Evolutionary conservation across 2,888 invertebrate genomes (phyloP), one percentile per base, ranked within the genome.

Genomic region (Dilophus febrilis): DNA sequence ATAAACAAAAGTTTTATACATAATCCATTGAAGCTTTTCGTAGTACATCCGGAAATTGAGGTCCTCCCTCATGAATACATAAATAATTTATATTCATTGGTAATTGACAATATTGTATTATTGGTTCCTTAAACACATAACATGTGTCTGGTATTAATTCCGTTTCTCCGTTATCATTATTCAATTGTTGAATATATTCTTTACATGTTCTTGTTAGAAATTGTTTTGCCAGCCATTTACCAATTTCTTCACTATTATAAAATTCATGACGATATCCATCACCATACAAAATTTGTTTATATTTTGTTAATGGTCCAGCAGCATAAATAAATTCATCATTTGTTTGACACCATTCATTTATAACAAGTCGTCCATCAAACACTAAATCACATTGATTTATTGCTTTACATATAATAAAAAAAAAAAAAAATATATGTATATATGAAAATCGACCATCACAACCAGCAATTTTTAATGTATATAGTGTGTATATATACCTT

Each of bases 321-420:
- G 71, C 78, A 51, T 64, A 75, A 40, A 82, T 72, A 41, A 56
- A 54, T 0, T 68, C 67, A 51, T 80, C 79, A 52, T 74, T 77
- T 0, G 80, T 81, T 35, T 67, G 63, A 47, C 70, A 77, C 37
- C 65, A 56, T 1, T 66, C 61, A 40, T 72, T 68, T 33, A 81
- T 74, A 2, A 79, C 71, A 36, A 81, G 49, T 1, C 70, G 68
- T 1, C 74, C 75, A 45, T 77, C 72, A 53, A 74, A 74, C 1
- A 72, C 71, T 19, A 75, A 52, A 1, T 69, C 69, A 34, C 67
- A 55, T 30, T 64, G 61, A 40, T 67, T 71, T 48, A 77, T 68
- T 11, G 76, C 75, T 67, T 43, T 27, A 51, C 3, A 26, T 29
- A 38, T 8, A 35, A 32, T 2, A 49, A 48, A 10, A 8, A 7